A percentile compares a stretch with the other conserved stretches of the same genome.
phyloP scores from a whole-genome alignment of 2,113 vertebrate genomes.

The Dipodomys stephensi region DNA sequence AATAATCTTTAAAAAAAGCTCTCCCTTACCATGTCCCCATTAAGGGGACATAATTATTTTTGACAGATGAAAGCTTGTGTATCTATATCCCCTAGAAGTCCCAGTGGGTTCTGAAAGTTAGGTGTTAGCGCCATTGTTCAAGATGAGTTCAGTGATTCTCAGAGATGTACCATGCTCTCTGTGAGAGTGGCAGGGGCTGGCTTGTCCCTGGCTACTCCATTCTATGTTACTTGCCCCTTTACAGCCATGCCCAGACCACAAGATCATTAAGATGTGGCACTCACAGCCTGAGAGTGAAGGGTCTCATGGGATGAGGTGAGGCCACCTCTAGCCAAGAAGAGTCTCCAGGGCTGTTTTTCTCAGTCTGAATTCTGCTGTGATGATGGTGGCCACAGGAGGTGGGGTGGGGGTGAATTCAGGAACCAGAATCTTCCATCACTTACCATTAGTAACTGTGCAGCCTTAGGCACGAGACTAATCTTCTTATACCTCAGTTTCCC shows the following conservation, averaged over 20 bases:
- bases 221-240: too few relatives aligned
- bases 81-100: background rate
- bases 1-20: background rate
- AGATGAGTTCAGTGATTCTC: background rate
- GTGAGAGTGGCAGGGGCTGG: background rate
- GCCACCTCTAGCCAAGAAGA: background rate
- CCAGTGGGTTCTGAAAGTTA: background rate
- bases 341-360: background rate
- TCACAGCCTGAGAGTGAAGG: background rate
- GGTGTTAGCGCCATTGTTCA: background rate
- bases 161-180: background rate
- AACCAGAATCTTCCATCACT: background rate
- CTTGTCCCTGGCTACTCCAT: background rate
- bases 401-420: background rate
- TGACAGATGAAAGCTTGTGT: background rate
- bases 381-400: background rate
- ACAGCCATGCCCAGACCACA: background rate
- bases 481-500: background rate
- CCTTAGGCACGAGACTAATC: background rate
- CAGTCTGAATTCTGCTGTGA: background rate
- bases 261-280: background rate
- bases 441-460: background rate
- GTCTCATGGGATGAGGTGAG: background rate
- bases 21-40: background rate
- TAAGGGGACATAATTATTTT: background rate